Base-by-base conservation (phyloP, 1,140 invertebrate species). In the Potamilus streckersoni region DNA sequence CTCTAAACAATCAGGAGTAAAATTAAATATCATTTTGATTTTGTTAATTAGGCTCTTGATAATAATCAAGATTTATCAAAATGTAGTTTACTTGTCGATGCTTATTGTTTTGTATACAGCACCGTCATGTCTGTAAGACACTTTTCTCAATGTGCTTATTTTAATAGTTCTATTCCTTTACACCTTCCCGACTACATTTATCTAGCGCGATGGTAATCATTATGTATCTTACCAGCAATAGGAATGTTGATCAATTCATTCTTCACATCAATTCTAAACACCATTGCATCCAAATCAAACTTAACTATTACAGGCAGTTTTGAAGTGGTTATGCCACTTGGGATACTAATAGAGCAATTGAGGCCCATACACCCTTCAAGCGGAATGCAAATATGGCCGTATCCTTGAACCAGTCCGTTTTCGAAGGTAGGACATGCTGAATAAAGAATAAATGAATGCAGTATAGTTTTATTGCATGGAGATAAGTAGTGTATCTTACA, bases 361-460 rank as follows among this genome's bases (percentile, higher is more conserved):
- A 67, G 23, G 2, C 65, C 65, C 14, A 2, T n/a, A 17, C 65
- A 67, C 14, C 55, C 38, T 19, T 67, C 65, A 38, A 38, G 65
- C 8, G 55, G 27, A 38, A 27, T 38, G 19, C 65, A 67, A 27
- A 67, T 67, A n/a, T 67, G 20, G 17, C 65, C 65, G 6, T 38
- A 67, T 2, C 65, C 65, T 67, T 67, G 31, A 49, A 49, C 65
- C n/a, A 67, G 31, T 31, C 19, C 38, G 55, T 67, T 49, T 49
- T 27, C 55, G 55, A 67, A 67, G 19, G 19, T 49, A 49, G 65
- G 65, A 67, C 65, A 67, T 38, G 55, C 65, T 67, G 65, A 20
- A n/a, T 38, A 64, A 64, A 16, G 31, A 16, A 64, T 27, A n/a
- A 64, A 64, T 64, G 20, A 64, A 23, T 15, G 20, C 5, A 14